phyloP scores from a whole-genome alignment of 2,797 vertebrate species.

The Acomys russatus region DNA sequence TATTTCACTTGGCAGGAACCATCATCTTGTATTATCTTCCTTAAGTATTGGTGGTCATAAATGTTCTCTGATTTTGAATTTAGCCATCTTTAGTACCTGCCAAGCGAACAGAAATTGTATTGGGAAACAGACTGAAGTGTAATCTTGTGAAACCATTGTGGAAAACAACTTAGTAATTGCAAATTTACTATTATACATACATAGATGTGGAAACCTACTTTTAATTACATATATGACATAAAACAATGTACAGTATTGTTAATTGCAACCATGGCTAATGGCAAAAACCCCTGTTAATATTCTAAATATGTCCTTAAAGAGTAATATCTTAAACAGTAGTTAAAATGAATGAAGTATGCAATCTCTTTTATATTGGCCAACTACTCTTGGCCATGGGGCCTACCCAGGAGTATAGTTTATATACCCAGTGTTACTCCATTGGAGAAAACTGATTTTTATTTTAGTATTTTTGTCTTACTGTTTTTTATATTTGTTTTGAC shows the following conservation, averaged over 20 bases:
- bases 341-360: conserved; percentile 34
- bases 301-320: neutral
- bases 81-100: neutral
- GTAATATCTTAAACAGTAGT: conserved; percentile 12
- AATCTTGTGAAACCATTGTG: conserved; percentile 26
- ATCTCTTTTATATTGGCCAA: neutral
- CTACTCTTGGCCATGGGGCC: neutral
- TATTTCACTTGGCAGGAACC: neutral
- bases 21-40: neutral
- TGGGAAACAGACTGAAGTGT: neutral
- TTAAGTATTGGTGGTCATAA: neutral
- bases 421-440: neutral
- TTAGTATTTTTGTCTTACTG: neutral
- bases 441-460: neutral
- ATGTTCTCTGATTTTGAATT: conserved; percentile 18
- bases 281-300: neutral
- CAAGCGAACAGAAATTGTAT: neutral
- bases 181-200: neutral
- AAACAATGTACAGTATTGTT: conserved; percentile 29
- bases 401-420: neutral
- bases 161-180: neutral
- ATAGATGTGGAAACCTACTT: neutral
- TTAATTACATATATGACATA: neutral
- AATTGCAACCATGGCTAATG: neutral
- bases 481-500: neutral